A percentile compares a stretch with the other conserved stretches of the same genome.
These are phyloP conservation scores for Monodelphis domestica DNA, from an alignment of 2,797 vertebrate species.

Conservation along the genomic window DNA sequence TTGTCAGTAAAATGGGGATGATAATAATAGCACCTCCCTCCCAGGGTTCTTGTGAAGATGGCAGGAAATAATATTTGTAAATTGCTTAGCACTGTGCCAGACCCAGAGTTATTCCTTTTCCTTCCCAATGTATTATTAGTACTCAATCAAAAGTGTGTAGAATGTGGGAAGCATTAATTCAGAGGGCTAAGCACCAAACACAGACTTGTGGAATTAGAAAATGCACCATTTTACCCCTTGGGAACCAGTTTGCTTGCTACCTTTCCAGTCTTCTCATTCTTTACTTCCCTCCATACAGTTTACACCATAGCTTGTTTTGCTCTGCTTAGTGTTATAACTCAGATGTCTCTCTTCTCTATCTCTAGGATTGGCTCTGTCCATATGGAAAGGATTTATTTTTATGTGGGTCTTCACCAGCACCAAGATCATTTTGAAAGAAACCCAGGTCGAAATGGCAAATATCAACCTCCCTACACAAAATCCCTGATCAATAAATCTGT, in stretches of 20 bases:
- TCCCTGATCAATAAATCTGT: background rate
- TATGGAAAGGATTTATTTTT: constrained; percentile 36
- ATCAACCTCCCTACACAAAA: constrained; percentile 7
- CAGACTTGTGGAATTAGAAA: background rate
- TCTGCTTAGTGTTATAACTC: background rate
- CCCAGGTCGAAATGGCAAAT: constrained; percentile 10
- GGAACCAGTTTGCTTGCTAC: background rate
- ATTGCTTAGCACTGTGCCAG: background rate
- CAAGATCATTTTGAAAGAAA: constrained; percentile 6
- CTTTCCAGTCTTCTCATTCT: background rate
- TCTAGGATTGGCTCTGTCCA: background rate
- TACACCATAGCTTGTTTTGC: background rate
- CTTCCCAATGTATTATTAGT: background rate
- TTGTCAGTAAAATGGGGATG: background rate
- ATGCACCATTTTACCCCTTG: background rate
- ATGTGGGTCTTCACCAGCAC: constrained; percentile 2
- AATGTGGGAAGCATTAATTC: background rate
- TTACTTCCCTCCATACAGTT: background rate
- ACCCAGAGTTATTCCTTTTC: background rate
- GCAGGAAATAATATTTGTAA: background rate
- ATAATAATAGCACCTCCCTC: background rate
- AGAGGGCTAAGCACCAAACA: background rate
- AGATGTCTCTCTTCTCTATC: background rate
- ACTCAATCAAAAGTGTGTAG: background rate
- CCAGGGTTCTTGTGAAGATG: background rate